A percentile compares a stretch with the other conserved stretches of the same genome.
Evolutionary conservation across 2,888 invertebrate species (phyloP).

Genomic region (Xestia c-nigrum): DNA sequence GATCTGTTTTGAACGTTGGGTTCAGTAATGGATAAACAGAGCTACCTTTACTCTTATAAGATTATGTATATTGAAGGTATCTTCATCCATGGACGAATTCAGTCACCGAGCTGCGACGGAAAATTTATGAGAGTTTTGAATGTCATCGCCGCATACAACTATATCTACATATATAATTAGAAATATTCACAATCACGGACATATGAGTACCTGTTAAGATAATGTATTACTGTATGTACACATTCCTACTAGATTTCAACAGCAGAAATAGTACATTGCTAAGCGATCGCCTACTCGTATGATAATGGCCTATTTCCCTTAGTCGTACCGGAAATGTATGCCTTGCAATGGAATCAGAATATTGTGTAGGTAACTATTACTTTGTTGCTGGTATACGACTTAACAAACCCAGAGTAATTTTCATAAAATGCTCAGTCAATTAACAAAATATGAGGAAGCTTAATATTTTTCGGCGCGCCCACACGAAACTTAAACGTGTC

Average conservation of each 20-base stretch:
- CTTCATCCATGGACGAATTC: background rate
- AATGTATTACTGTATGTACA: background rate
- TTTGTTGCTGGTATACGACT: background rate
- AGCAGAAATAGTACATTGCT: conserved; percentile 12
- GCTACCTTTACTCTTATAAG: background rate
- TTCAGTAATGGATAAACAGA: background rate
- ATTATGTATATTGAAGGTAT: background rate
- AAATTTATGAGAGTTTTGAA: background rate
- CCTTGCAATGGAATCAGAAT: conserved; percentile 3
- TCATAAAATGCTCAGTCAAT: background rate
- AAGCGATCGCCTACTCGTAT: conserved; percentile 24
- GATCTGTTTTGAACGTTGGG: background rate
- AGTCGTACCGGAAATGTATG: background rate
- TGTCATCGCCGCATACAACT: background rate
- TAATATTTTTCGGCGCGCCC: background rate
- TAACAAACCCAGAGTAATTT: background rate
- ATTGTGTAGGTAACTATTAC: background rate
- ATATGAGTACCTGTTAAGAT: background rate
- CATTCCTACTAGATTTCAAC: background rate
- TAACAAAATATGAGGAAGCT: background rate
- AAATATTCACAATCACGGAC: background rate
- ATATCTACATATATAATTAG: background rate
- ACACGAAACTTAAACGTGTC: background rate
- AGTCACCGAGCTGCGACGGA: background rate
- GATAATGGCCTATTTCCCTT: conserved; percentile 23